These are phyloP conservation scores for Antechinus stuartii DNA, from an alignment of 2,113 vertebrate species.

Conservation along the genomic window DNA sequence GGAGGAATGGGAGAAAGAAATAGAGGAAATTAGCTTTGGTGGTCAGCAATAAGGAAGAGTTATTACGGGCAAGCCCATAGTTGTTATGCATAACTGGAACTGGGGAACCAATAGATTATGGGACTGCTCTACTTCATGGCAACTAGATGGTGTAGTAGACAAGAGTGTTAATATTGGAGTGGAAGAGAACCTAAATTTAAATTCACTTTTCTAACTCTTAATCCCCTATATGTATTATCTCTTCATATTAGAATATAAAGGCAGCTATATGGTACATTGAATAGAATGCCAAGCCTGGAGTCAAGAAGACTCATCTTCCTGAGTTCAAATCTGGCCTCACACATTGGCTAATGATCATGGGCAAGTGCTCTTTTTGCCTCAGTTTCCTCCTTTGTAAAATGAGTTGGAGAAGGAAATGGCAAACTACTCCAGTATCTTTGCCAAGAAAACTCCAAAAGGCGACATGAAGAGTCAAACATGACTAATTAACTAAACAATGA, in stretches of 20 bases:
- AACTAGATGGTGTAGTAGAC: neutral
- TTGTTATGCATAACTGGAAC: neutral
- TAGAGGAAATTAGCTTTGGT: neutral
- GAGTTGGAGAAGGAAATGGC: no score
- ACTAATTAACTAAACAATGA: no score
- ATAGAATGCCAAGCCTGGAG: neutral
- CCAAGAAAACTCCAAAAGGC: no score
- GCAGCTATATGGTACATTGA: neutral
- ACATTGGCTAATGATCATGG: neutral
- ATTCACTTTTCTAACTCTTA: neutral
- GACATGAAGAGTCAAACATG: no score
- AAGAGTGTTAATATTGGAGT: neutral
- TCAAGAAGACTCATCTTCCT: neutral
- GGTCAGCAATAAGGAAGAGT: neutral
- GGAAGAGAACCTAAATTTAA: neutral
- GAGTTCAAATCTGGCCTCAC: neutral
- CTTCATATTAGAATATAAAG: neutral
- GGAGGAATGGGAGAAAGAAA: no score
- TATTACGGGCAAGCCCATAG: neutral
- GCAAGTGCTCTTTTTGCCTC: neutral
- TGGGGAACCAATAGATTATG: neutral
- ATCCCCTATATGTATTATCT: neutral
- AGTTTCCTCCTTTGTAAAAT: neutral
- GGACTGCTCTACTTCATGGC: neutral
- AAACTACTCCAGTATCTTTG: no score